Base-by-base conservation (phyloP, 1,140 invertebrate species). In the Nasonia longicornis region DNA sequence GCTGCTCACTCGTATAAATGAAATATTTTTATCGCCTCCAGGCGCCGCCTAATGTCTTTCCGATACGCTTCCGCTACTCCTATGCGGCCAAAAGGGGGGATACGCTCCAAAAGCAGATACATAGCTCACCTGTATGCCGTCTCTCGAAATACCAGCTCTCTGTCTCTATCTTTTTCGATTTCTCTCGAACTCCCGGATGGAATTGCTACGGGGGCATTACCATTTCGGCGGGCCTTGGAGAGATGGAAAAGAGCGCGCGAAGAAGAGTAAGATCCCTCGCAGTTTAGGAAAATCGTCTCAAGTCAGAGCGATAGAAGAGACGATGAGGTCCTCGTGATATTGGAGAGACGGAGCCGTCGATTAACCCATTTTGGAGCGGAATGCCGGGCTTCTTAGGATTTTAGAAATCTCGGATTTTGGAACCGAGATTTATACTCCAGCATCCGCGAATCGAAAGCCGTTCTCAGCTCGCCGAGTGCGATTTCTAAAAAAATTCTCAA, bases 11-110 rank as follows among this genome's bases (percentile, higher is more conserved):
- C 70, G 66, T 66, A 73, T 42, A 45, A 73, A 80, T 80, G 72
- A 80, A 80, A 75, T 75, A 75, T 75, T 75, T 74, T 80, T 74
- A 80, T 75, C 63, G 78, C 22, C 78, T n/a, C 52, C 2, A 26
- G 10, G 14, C 67, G 35, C n/a, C 14, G n/a, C 45, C 64, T 75
- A 80, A 80, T 75, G 79, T 75, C 72, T 80, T 80, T 80, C 79
- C 79, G 64, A 75, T 80, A 80, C 52, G 52, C 3, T 16, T 22
- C 22, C 12, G 14, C 10, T 48, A 48, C 14, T 48, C 2, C 10
- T 26, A 26, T 4, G 48, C 12, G 1, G 35, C 26, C 31, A 2
- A 58, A 58, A 35, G 22, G 20, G 35, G 38, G 14, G 70, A 72
- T 29, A 16, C 12, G 29, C 22, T 11, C 64, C 64, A 16, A 45